A percentile compares a stretch with the other conserved stretches of the same genome.
These are phyloP conservation scores for Enteromius trimaculatus DNA, from an alignment of 2,797 vertebrate species.

Conservation along the genomic window DNA sequence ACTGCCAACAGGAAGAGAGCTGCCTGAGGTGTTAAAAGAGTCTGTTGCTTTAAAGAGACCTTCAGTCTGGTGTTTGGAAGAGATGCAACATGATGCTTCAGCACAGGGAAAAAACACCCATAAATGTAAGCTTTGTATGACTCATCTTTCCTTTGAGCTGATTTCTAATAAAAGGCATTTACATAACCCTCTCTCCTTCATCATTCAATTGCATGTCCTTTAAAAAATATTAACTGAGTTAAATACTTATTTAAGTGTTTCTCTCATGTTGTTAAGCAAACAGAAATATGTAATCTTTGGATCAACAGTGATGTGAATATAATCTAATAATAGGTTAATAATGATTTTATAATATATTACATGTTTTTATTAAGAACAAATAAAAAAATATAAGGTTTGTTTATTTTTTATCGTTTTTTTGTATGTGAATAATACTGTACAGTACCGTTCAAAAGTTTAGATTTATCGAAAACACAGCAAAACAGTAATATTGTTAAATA, in stretches of 20 bases:
- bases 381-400: not conserved
- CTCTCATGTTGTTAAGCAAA: not conserved
- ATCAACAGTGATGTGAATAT: not conserved
- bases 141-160: slow-evolving; percentile 51
- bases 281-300: not conserved
- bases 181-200: slow-evolving; percentile 45
- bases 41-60: slow-evolving; percentile 23
- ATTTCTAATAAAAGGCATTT: slow-evolving; percentile 56
- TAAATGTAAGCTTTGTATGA: slow-evolving; percentile 43
- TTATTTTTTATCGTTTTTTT: not conserved
- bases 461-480: not conserved
- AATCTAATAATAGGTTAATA: not conserved
- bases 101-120: slow-evolving; percentile 8
- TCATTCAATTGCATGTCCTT: slow-evolving; percentile 10
- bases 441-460: not conserved
- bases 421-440: not conserved
- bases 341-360: not conserved
- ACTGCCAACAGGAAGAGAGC: slow-evolving; percentile 29
- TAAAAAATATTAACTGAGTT: slow-evolving; percentile 25
- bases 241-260: not conserved
- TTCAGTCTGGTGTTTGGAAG: slow-evolving; percentile 7
- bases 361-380: too few species aligned
- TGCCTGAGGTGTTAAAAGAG: slow-evolving; percentile 8
- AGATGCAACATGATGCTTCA: slow-evolving; percentile 15
- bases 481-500: not conserved